phyloP scores from a whole-genome alignment of 1,140 invertebrate genomes.

The Harpegnathos saltator region DNA sequence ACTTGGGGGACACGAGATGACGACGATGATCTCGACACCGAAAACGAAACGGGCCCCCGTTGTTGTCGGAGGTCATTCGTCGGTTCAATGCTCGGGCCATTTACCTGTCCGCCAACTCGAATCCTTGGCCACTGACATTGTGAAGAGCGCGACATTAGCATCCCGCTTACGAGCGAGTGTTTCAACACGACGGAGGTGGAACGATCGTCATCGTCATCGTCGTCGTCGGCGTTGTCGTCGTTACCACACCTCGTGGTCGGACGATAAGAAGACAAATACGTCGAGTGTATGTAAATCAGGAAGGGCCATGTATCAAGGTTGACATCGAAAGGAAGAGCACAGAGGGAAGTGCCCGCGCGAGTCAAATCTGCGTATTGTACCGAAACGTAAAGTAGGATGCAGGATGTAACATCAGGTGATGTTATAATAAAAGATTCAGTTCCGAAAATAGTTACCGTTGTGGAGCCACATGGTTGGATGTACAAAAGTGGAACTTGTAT shows the following conservation, averaged over 20 bases:
- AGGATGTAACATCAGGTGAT: constrained; percentile 1
- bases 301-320: background rate
- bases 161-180: constrained; percentile 42
- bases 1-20: constrained; percentile 8
- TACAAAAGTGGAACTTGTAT: no score
- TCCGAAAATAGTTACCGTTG: no score
- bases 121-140: constrained; percentile 68
- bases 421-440: constrained; percentile 4
- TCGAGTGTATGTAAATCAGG: background rate
- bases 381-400: background rate
- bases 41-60: constrained; percentile 69
- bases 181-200: constrained; percentile 36
- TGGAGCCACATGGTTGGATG: no score
- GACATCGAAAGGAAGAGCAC: background rate
- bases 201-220: background rate
- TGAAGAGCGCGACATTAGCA: constrained; percentile 58
- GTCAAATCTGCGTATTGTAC: background rate
- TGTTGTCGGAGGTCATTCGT: constrained; percentile 80
- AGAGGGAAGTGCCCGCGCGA: no score
- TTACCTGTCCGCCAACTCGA: constrained; percentile 71
- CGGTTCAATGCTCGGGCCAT: constrained; percentile 77
- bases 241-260: background rate
- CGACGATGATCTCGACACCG: constrained; percentile 62
- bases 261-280: no score
- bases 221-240: no score